These are phyloP conservation scores for Setophaga petechia DNA, from an alignment of 2,113 vertebrate genomes.

Conservation along the genomic window DNA sequence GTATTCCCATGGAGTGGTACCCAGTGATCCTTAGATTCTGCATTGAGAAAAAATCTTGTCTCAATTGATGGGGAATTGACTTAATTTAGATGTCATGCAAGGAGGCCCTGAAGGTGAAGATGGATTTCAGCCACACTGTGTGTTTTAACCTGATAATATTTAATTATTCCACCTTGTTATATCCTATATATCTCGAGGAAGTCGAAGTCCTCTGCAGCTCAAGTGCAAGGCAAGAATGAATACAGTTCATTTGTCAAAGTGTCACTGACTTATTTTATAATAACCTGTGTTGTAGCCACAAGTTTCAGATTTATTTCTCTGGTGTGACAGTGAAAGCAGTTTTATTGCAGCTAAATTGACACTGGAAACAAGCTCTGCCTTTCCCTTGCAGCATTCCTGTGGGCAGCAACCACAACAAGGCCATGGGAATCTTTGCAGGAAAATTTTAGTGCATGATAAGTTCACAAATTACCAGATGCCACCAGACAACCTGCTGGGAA, in stretches of 20 bases:
- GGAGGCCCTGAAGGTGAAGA: not conserved
- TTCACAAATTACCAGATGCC: not conserved
- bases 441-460: not conserved
- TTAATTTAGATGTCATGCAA: not conserved
- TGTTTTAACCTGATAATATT: not conserved
- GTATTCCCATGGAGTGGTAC: not conserved
- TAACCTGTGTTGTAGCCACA: not conserved
- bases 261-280: not conserved
- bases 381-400: not conserved
- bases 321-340: not conserved
- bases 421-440: not conserved
- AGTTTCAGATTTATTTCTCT: not conserved
- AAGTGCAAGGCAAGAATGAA: not conserved
- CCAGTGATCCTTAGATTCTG: not conserved
- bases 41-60: not conserved
- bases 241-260: not conserved
- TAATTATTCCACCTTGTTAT: not conserved
- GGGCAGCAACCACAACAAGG: not conserved
- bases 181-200: not conserved
- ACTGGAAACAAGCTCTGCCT: not conserved
- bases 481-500: not conserved
- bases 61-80: not conserved
- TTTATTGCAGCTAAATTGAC: slow-evolving; percentile 7
- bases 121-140: not conserved
- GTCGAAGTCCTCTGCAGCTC: not conserved